Percentiles rank a stretch among this genome's conserved stretches.
Evolutionary conservation across 2,113 vertebrate genomes (phyloP).

Genomic region (Cyrtonyx montezumae): DNA sequence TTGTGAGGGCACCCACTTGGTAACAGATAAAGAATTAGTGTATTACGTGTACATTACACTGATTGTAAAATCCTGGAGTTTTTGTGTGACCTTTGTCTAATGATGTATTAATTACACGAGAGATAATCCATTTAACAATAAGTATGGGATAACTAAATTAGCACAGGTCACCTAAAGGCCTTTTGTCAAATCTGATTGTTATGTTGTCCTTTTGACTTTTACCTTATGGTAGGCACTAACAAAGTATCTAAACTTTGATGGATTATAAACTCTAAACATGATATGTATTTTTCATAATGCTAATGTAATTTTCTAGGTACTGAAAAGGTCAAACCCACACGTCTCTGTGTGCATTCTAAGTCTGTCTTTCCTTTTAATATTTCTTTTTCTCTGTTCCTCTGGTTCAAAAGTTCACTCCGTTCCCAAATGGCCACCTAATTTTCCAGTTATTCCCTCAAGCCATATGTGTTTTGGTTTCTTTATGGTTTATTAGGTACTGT

Average conservation of each 20-base stretch:
- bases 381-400: conserved; percentile 80
- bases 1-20: conserved; percentile 14
- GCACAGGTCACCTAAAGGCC: conserved; percentile 78
- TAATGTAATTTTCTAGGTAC: conserved; percentile 85
- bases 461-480: conserved; percentile 90
- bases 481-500: conserved; percentile 90
- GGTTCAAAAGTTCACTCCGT: conserved; percentile 90
- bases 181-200: conserved; percentile 83
- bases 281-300: conserved; percentile 86
- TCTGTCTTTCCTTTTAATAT: conserved; percentile 84
- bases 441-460: conserved; percentile 89
- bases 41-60: conserved; percentile 44
- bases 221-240: conserved; percentile 80
- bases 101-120: conserved; percentile 79
- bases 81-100: conserved; percentile 74
- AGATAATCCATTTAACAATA: conserved; percentile 80
- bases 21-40: conserved; percentile 47
- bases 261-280: conserved; percentile 81
- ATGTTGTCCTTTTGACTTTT: conserved; percentile 84
- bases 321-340: conserved; percentile 80
- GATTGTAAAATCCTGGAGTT: conserved; percentile 68
- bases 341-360: conserved; percentile 82
- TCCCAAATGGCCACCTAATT: conserved; percentile 90
- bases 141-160: conserved; percentile 77
- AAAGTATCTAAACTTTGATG: conserved; percentile 79